phyloP scores from a whole-genome alignment of 2,797 vertebrate species.

The Pachyuromys duprasi region DNA sequence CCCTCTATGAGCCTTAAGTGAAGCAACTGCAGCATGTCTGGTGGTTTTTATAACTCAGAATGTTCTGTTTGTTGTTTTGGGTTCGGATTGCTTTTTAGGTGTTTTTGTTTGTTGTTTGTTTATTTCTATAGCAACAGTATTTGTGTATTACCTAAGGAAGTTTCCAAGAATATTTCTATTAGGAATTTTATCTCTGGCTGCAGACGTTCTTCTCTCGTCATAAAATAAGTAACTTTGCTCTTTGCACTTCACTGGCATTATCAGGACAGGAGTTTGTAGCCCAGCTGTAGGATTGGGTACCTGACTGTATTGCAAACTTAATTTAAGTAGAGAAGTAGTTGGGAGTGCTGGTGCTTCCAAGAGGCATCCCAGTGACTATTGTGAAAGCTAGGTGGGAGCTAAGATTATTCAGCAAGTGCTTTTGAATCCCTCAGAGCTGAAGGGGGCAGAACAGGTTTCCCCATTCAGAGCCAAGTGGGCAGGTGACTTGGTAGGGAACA shows the following conservation, averaged over 20 bases:
- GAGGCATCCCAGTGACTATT: constrained; percentile 7
- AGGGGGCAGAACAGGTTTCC: constrained; percentile 1
- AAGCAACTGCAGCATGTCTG: not conserved
- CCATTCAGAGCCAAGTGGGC: constrained; percentile 55
- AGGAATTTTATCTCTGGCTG: constrained; percentile 37
- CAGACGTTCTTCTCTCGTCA: constrained; percentile 30
- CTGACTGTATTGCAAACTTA: not conserved
- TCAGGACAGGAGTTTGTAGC: not conserved
- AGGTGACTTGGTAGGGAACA: constrained; percentile 1
- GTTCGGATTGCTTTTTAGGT: not conserved
- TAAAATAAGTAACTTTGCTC: not conserved
- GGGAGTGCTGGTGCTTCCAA: constrained; percentile 1
- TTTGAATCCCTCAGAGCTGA: not conserved
- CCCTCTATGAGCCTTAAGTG: not conserved
- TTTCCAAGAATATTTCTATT: constrained; percentile 42
- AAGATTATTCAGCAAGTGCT: constrained; percentile 59
- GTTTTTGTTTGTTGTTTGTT: not conserved
- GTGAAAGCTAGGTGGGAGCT: constrained; percentile 33
- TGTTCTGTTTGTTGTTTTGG: not conserved
- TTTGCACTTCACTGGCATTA: constrained; percentile 59
- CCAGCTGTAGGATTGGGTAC: not conserved
- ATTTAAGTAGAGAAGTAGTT: constrained; percentile 28
- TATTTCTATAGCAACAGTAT: constrained; percentile 27
- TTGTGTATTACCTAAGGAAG: constrained; percentile 13
- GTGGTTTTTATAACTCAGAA: not conserved